Conservation (phyloP, 1,140 invertebrate species). For the Diplogasteroides magnus region DNA sequence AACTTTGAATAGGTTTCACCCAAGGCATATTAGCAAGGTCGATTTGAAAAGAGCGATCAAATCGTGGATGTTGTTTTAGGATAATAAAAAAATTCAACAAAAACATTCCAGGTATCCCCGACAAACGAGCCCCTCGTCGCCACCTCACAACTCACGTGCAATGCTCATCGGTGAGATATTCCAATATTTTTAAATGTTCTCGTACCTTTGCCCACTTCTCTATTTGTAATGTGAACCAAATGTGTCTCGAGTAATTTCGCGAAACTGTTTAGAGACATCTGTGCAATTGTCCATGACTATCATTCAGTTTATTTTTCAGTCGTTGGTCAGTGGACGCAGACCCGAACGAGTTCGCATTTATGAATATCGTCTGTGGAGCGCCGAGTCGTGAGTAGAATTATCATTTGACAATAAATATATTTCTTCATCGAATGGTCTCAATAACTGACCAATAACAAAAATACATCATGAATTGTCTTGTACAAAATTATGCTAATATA, state of each 20-base stretch:
- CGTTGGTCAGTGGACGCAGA: neutral
- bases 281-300: too few relatives aligned
- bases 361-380: neutral
- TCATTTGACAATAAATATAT: neutral
- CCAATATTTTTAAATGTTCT: too few relatives aligned
- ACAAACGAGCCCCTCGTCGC: neutral
- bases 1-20: too few relatives aligned
- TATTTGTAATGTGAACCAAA: too few relatives aligned
- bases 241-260: too few relatives aligned
- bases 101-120: neutral
- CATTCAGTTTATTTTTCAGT: neutral
- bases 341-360: neutral
- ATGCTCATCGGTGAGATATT: neutral
- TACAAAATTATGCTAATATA: too few relatives aligned
- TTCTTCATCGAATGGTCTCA: neutral
- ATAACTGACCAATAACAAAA: neutral
- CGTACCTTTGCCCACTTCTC: neutral
- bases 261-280: too few relatives aligned
- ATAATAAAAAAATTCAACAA: too few relatives aligned
- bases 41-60: too few relatives aligned
- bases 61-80: too few relatives aligned
- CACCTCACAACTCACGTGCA: neutral
- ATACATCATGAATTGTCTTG: neutral
- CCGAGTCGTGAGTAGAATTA: neutral
- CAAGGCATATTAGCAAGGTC: too few relatives aligned